phyloP scores from a whole-genome alignment of 2,797 vertebrate species.

The Alectoris magna region DNA sequence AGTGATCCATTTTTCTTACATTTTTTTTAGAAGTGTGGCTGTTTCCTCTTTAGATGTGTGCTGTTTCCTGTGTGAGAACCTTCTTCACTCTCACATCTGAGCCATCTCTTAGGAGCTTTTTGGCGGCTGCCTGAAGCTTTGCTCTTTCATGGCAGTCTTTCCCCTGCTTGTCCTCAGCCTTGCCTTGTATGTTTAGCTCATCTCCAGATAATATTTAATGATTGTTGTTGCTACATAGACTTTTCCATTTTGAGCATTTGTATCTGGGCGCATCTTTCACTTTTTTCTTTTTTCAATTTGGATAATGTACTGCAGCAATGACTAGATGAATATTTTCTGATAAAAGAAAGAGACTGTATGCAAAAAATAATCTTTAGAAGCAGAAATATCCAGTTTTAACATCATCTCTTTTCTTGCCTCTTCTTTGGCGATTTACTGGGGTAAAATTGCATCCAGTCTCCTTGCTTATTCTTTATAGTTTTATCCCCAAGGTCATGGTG shows the following conservation, averaged over 20 bases:
- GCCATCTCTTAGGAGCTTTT: neutral
- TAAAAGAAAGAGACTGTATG: neutral
- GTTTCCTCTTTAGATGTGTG: neutral
- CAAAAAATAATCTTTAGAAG: neutral
- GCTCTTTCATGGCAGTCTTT: neutral
- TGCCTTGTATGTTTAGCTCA: neutral
- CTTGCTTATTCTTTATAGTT: fast-evolving
- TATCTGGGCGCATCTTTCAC: neutral
- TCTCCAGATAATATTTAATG: neutral
- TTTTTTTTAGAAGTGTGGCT: neutral
- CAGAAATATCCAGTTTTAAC: neutral
- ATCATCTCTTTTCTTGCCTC: neutral
- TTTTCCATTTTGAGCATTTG: neutral
- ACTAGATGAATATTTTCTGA: neutral
- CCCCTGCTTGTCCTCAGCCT: neutral
- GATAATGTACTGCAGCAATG: neutral
- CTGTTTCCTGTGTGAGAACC: neutral
- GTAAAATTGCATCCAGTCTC: neutral
- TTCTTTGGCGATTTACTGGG: neutral
- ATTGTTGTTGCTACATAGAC: neutral
- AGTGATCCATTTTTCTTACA: neutral
- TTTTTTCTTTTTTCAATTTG: neutral
- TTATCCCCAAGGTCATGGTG: neutral
- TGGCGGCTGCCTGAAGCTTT: neutral
- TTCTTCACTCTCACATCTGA: neutral